Percentiles rank a stretch among this genome's conserved stretches.
Conservation (phyloP, 2,888 invertebrate genomes). For the Sarcophaga rosellei region DNA sequence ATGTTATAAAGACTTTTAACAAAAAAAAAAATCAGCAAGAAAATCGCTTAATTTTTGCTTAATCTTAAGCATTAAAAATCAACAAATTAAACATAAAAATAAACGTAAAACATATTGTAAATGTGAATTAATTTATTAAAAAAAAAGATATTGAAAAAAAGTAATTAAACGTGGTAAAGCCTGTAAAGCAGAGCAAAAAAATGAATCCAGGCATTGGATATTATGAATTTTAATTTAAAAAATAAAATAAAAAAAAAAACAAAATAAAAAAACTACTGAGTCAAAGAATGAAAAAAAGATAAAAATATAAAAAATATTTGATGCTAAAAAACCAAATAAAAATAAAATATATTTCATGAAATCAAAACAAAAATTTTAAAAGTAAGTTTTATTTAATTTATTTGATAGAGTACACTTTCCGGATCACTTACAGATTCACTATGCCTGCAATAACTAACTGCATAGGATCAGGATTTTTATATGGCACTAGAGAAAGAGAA, state of each 20-base stretch:
- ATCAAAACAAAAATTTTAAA: conserved; percentile 8
- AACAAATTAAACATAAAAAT: conserved; percentile 27
- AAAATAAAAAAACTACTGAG: too few relatives aligned
- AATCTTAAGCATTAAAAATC: conserved; percentile 62
- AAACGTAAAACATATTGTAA: conserved; percentile 55
- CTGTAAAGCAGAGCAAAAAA: not conserved
- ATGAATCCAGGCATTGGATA: conserved; percentile 46
- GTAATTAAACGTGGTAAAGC: conserved; percentile 55
- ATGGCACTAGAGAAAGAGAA: too few relatives aligned
- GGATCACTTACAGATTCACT: too few relatives aligned
- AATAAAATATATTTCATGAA: conserved; percentile 54
- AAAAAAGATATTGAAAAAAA: conserved; percentile 58
- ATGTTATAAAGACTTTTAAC: conserved; percentile 63
- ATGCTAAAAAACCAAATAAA: conserved; percentile 60
- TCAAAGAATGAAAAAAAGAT: conserved; percentile 32
- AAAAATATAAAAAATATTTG: conserved; percentile 46
- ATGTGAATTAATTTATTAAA: conserved; percentile 60
- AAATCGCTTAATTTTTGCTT: conserved; percentile 61
- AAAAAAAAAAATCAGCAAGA: conserved; percentile 6
- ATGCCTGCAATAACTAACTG: too few relatives aligned
- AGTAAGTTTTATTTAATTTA: too few relatives aligned
- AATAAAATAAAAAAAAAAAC: conserved; percentile 44
- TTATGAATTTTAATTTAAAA: conserved; percentile 66
- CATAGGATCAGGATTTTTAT: too few relatives aligned
- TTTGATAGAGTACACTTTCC: too few relatives aligned